Evolutionary conservation across 1,140 invertebrate genomes (phyloP).

Genomic region (Lasaia peninsularis): DNA sequence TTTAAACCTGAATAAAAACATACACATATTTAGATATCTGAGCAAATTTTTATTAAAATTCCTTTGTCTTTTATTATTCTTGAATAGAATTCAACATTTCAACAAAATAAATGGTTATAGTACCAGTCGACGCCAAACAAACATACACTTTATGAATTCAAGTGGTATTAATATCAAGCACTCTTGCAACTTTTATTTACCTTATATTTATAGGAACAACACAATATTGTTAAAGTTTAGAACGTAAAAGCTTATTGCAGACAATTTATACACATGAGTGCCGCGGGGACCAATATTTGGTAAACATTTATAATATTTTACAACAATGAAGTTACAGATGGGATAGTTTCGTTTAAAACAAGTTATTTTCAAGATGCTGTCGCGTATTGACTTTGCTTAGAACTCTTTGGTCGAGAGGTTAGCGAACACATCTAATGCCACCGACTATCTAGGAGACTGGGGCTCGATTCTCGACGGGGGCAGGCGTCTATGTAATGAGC

Average conservation of each 20-base stretch:
- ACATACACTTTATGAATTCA: constrained; percentile 1
- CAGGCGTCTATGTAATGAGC: no score
- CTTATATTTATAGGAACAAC: neutral
- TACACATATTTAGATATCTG: no score
- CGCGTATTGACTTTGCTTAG: no score
- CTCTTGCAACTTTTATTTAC: constrained; percentile 4
- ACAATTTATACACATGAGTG: constrained; percentile 4
- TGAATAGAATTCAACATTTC: no score
- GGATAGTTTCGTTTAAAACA: neutral
- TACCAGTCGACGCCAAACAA: neutral
- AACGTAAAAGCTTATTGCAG: constrained; percentile 5
- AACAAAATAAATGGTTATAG: neutral
- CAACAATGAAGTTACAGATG: neutral
- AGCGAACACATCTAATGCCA: no score
- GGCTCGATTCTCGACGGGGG: no score
- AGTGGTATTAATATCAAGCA: neutral
- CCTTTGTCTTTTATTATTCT: no score
- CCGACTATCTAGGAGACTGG: no score
- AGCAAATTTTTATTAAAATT: no score
- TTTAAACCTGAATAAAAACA: no score
- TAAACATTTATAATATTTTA: neutral
- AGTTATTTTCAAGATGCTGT: neutral
- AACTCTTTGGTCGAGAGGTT: no score
- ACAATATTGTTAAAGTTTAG: constrained; percentile 6
- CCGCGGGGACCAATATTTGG: neutral